Conservation (phyloP, 23 tunicate species). For the Phallusia fumigata region DNA sequence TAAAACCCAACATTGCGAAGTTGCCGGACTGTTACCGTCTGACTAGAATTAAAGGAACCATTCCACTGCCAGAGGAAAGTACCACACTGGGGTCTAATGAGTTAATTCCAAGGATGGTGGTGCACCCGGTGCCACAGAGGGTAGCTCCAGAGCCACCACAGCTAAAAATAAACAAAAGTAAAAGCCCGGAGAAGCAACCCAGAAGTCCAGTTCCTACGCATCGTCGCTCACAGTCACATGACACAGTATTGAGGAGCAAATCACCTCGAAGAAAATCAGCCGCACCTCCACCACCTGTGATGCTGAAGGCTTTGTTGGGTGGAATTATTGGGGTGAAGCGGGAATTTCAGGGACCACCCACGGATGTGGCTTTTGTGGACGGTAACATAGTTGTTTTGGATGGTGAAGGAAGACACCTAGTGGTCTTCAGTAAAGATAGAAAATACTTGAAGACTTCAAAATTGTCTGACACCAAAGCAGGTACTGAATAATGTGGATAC, state of each 20-base stretch:
- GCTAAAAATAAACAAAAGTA: neutral
- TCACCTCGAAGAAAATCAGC: conserved; percentile 32
- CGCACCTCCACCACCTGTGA: conserved; percentile 33
- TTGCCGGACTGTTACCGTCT: neutral
- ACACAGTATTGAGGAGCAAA: conserved; percentile 20
- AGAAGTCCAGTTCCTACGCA: conserved; percentile 4
- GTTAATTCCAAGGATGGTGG: neutral
- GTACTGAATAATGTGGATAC: neutral
- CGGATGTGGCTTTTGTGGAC: conserved; percentile 27
- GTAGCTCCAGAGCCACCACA: conserved; percentile 35
- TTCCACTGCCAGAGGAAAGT: conserved; percentile 10
- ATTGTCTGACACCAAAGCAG: conserved; percentile 2
- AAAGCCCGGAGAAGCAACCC: neutral
- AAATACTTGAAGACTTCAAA: conserved; percentile 1
- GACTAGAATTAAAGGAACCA: neutral
- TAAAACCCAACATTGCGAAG: neutral
- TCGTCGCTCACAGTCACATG: conserved; percentile 10
- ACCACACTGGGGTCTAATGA: neutral
- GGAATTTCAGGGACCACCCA: conserved; percentile 44
- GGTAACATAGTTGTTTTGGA: conserved; percentile 46
- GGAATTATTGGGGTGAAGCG: conserved; percentile 34
- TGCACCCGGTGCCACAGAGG: conserved; percentile 2
- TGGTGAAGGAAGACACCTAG: conserved; percentile 45
- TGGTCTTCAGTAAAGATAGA: conserved; percentile 53
- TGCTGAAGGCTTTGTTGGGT: neutral